These are phyloP conservation scores for Fistularia commersonii DNA, from an alignment of 2,797 vertebrate genomes.

Conservation along the genomic window DNA sequence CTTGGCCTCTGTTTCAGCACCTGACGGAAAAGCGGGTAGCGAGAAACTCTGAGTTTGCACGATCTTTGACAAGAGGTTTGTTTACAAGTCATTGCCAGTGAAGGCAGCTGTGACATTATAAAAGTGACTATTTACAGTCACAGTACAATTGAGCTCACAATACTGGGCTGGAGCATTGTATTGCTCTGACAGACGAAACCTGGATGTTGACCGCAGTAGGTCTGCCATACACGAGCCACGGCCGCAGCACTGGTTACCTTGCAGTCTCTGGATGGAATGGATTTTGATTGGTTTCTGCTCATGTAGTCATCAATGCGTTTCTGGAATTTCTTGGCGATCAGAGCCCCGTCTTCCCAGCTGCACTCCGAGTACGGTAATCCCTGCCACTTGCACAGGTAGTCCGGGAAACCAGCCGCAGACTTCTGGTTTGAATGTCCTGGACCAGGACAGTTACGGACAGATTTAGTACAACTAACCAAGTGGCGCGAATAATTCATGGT, in stretches of 20 bases:
- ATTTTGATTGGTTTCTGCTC: slow-evolving; percentile 93
- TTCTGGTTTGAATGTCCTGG: slow-evolving; percentile 98
- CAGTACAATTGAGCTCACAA: no score
- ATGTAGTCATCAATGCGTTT: slow-evolving; percentile 92
- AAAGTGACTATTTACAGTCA: neutral
- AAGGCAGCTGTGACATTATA: no score
- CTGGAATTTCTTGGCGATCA: slow-evolving; percentile 94
- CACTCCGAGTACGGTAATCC: slow-evolving; percentile 95
- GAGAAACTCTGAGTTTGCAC: no score
- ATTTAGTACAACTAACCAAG: neutral
- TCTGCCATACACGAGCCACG: no score
- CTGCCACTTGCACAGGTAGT: slow-evolving; percentile 99
- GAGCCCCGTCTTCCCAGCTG: slow-evolving; percentile 97
- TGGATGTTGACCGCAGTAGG: no score
- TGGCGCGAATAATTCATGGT: neutral
- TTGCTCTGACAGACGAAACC: no score
- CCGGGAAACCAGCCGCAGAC: slow-evolving; percentile 93
- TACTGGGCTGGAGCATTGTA: no score
- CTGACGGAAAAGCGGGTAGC: slow-evolving; percentile 52
- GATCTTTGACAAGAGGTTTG: no score
- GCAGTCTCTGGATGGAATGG: slow-evolving; percentile 92
- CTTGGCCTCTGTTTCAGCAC: slow-evolving; percentile 94
- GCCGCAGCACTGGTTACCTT: slow-evolving; percentile 75
- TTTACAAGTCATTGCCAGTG: no score
- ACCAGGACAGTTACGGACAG: slow-evolving; percentile 9